These are phyloP conservation scores for Synaphobranchus kaupii DNA, from an alignment of 2,797 vertebrate species.

Conservation along the genomic window DNA sequence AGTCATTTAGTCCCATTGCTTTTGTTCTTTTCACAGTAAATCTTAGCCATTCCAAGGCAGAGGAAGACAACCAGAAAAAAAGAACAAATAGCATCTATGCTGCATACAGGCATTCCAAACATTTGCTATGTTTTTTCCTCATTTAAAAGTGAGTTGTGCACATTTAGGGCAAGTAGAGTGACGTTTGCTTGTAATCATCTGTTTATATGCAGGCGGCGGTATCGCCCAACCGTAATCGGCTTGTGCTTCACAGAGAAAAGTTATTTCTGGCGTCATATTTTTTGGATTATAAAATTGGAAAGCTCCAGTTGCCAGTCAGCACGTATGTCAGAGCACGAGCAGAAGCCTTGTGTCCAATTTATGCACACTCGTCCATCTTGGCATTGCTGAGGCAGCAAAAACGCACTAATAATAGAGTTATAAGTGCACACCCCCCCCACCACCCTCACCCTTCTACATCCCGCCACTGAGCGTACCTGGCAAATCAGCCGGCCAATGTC, in stretches of 20 bases:
- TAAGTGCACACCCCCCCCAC: conserved; percentile 57
- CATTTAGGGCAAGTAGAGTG: conserved; percentile 32
- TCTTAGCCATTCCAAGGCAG: background rate
- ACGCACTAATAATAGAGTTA: conserved; percentile 79
- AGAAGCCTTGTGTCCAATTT: conserved; percentile 83
- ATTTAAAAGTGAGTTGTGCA: background rate
- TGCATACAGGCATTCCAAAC: background rate
- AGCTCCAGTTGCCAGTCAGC: conserved; percentile 64
- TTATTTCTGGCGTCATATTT: conserved; percentile 65
- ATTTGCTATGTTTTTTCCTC: background rate
- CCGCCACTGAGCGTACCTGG: background rate
- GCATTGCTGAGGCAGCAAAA: conserved; percentile 61
- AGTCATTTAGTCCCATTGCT: background rate
- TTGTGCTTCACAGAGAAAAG: conserved; percentile 68
- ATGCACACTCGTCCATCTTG: conserved; percentile 84
- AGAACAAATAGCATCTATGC: background rate
- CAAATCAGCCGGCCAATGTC: background rate
- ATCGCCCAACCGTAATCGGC: conserved; percentile 69
- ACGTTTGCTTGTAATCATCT: conserved; percentile 62
- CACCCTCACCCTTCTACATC: conserved; percentile 54
- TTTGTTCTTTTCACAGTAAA: background rate
- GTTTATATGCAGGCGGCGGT: conserved; percentile 61
- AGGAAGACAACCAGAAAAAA: background rate
- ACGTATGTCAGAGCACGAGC: conserved; percentile 63
- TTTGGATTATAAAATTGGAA: conserved; percentile 80